Percentiles rank a stretch among this genome's conserved stretches.
Conservation (phyloP, 2,113 vertebrate genomes). For the Anthoscopus minutus region DNA sequence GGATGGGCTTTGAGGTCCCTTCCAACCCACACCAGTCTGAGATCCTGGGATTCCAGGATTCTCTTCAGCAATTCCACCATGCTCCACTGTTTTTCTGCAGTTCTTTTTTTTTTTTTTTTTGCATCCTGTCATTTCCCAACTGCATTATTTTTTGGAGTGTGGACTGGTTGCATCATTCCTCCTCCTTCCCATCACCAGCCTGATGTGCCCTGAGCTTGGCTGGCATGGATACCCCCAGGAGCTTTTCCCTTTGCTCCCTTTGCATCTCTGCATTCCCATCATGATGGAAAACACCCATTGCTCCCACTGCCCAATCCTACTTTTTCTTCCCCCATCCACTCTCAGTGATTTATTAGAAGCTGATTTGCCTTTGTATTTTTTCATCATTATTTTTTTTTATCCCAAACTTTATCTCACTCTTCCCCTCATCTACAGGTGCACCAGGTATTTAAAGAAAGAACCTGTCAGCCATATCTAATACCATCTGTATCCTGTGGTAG, state of each 20-base stretch:
- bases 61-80: background rate
- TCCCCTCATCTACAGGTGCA: background rate
- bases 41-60: background rate
- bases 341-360: background rate
- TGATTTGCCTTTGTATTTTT: background rate
- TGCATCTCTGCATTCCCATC: background rate
- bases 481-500: background rate
- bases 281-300: background rate
- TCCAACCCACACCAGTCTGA: background rate
- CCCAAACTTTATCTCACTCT: background rate
- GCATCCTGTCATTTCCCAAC: background rate
- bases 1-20: background rate
- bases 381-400: background rate
- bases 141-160: background rate
- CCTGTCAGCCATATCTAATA: too few relatives aligned
- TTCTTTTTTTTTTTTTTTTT: background rate
- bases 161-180: background rate
- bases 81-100: accelerated
- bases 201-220: background rate
- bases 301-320: background rate
- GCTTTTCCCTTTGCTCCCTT: background rate
- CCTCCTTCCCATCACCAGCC: background rate
- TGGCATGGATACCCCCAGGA: background rate
- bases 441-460: background rate
- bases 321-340: background rate